These are phyloP conservation scores for Drosophila pectinifera DNA, from an alignment of 1,140 invertebrate species.

Conservation along the genomic window DNA sequence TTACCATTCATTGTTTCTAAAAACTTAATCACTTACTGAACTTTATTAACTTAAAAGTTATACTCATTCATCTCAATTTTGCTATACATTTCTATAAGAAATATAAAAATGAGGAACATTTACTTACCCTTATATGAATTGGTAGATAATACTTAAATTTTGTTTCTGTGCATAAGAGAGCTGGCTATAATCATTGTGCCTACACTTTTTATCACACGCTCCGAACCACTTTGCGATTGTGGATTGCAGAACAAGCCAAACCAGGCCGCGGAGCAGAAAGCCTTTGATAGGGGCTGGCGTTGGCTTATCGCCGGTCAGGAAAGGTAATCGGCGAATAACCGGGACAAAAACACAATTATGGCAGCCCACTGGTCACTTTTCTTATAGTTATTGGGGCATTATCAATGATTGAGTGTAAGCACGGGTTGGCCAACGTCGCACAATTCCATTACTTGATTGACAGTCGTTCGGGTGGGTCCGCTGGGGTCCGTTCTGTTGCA, in stretches of 20 bases:
- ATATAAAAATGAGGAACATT: too few species aligned
- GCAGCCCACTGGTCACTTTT: slow-evolving; percentile 39
- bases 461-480: slow-evolving; percentile 17
- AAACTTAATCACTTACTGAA: too few species aligned
- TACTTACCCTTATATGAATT: too few species aligned
- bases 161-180: slow-evolving; percentile 10
- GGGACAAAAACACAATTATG: slow-evolving; percentile 40
- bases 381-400: slow-evolving; percentile 29
- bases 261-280: slow-evolving; percentile 13
- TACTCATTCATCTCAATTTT: too few species aligned
- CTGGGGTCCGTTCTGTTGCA: slow-evolving; percentile 17
- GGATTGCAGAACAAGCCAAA: slow-evolving; percentile 52
- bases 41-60: too few species aligned
- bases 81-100: too few species aligned
- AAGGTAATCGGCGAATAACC: slow-evolving; percentile 51
- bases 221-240: slow-evolving; percentile 69
- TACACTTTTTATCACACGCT: slow-evolving; percentile 63
- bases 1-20: too few species aligned
- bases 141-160: too few species aligned
- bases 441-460: slow-evolving; percentile 38
- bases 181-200: slow-evolving; percentile 59
- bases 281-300: slow-evolving; percentile 41
- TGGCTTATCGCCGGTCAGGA: slow-evolving; percentile 49
- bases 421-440: slow-evolving; percentile 52
- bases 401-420: slow-evolving; percentile 77